Conservation (phyloP, 1,140 invertebrate genomes). For the Sitobion miscanthi region DNA sequence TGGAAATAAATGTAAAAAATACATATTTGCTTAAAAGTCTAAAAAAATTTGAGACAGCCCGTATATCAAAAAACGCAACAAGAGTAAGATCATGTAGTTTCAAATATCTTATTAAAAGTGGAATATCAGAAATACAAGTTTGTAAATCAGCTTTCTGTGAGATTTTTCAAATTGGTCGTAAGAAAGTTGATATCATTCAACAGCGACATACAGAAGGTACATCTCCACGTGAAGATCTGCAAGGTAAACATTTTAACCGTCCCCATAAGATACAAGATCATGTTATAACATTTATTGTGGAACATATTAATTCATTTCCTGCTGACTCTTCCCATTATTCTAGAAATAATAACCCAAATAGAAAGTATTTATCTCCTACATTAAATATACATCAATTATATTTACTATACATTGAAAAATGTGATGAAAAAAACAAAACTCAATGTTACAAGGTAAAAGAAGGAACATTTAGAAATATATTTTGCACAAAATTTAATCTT, state of each 20-base stretch:
- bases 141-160: background rate
- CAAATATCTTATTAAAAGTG: background rate
- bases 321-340: background rate
- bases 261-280: no score
- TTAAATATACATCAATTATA: background rate
- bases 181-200: background rate
- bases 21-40: background rate
- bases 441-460: background rate
- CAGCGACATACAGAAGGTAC: background rate
- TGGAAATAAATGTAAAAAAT: background rate
- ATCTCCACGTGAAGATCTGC: no score
- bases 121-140: background rate
- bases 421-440: background rate
- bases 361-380: background rate
- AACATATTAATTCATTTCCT: background rate
- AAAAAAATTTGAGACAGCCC: background rate
- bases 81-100: background rate
- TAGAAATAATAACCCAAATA: slow-evolving; percentile 8
- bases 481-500: background rate
- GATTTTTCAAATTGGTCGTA: background rate
- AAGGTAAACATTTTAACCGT: no score
- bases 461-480: background rate
- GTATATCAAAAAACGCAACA: background rate
- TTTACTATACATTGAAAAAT: background rate
- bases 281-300: no score